Evolutionary conservation across 2,113 vertebrate genomes (phyloP), one percentile per base, ranked within the genome.

Genomic region (Danionella cerebrum): DNA sequence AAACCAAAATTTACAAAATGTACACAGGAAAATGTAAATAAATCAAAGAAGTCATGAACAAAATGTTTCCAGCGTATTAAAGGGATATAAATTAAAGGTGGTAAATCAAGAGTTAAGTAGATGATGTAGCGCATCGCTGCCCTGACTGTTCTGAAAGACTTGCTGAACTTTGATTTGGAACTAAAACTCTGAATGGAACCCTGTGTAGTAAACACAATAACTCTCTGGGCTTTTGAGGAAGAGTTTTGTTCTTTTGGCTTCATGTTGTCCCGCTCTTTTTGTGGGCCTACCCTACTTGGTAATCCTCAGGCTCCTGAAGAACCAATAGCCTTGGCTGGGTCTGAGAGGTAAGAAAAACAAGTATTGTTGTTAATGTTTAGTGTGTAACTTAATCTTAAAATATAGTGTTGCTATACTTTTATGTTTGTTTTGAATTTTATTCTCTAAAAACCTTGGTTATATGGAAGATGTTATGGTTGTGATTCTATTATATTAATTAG

Each of bases 191-290:
- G 12, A 39, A 59, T 41, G 36, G 38, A 11, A 16, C 55, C 38
- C 55, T 24, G 13, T 42, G 36, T 59, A 42, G 55, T 42, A 16
- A 42, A 59, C 36, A 59, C n/a, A 58, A 58, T 39, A 39, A 22
- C 6, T 14, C 8, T 41, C 7, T 19, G 24, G 22, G 55, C 22
- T 27, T 59, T 42, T 24, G 29, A 10, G 8, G 13, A 25, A 41
- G 19, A 16, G 54, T 41, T 58, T 25, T 58, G 54, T 39, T 39
- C 25, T 24, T 18, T 14, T 25, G 16, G 25, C 57, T 44, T 29
- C 39, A 31, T 60, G 24, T 25, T 2, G 39, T 25, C 57, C 13
- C 16, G 9, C 55, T 29, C 38, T 45, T 60, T 60, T 45, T 45
- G 39, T 39, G n/a, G n/a, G n/a, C n/a, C n/a, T n/a, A 58, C 13